Conservation (phyloP, 2,888 invertebrate species). For the Gasteruption jaculator region DNA sequence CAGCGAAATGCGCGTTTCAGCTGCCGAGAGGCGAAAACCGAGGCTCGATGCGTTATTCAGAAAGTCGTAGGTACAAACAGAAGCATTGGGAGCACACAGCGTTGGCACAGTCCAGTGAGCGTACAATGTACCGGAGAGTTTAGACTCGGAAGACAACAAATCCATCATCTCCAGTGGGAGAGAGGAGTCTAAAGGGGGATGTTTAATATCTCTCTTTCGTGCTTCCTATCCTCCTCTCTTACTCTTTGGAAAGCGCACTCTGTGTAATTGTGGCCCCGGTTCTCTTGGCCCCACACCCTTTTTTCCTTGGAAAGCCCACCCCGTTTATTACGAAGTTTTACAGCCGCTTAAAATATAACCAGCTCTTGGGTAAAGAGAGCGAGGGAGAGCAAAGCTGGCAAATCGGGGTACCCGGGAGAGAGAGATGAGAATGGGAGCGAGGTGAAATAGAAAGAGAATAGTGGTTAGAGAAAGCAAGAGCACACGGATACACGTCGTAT, state of each 20-base stretch:
- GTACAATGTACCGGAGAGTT: conserved; percentile 31
- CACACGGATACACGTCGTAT: no score
- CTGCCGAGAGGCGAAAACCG: no score
- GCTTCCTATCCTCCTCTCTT: no score
- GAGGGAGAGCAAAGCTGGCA: conserved; percentile 10
- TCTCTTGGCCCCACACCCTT: conserved; percentile 36
- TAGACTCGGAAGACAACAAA: conserved; percentile 34
- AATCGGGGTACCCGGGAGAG: conserved; percentile 9
- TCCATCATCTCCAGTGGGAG: conserved; percentile 33
- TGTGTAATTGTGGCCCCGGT: conserved; percentile 41
- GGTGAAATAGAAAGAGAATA: conserved; percentile 7
- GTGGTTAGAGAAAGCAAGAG: neutral
- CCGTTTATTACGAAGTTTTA: conserved; percentile 37
- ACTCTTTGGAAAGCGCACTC: conserved; percentile 41
- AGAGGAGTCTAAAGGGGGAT: conserved; percentile 36
- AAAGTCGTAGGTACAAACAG: no score
- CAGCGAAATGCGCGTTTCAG: no score
- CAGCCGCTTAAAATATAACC: conserved; percentile 39
- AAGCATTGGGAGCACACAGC: no score
- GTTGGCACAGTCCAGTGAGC: conserved; percentile 11
- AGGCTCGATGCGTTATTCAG: no score
- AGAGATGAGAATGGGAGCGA: conserved; percentile 5
- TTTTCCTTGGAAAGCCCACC: conserved; percentile 31
- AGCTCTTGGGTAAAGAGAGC: no score
- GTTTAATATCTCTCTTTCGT: no score